Evolutionary conservation across 2,888 invertebrate genomes (phyloP).

Genomic region (Ophion obscuratus): DNA sequence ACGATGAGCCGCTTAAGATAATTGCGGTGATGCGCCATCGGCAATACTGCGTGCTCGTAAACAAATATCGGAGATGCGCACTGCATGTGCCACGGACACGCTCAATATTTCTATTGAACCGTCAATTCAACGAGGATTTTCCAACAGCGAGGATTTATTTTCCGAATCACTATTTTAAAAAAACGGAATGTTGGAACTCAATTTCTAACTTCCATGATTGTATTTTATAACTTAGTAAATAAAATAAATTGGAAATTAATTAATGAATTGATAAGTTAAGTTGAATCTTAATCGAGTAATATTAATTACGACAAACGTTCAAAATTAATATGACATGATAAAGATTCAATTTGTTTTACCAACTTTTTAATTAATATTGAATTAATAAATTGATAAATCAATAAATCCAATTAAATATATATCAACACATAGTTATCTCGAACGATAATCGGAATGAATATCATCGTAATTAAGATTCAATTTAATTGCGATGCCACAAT

Average conservation of each 20-base stretch:
- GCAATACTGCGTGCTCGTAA: slow-evolving; percentile 38
- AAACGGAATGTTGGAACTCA: neutral
- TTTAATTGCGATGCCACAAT: no score
- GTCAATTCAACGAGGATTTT: neutral
- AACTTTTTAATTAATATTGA: no score
- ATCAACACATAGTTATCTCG: no score
- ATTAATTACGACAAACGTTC: neutral
- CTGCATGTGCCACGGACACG: neutral
- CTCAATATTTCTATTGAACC: slow-evolving; percentile 19
- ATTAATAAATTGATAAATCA: no score
- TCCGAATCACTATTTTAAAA: neutral
- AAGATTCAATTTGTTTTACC: no score
- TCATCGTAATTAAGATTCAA: no score
- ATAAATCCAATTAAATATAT: no score
- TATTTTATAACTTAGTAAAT: neutral
- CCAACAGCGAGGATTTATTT: neutral
- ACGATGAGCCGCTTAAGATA: slow-evolving; percentile 32
- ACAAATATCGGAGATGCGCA: slow-evolving; percentile 17
- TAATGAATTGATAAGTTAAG: neutral
- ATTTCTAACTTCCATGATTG: neutral
- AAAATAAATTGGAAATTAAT: neutral
- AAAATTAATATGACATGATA: no score
- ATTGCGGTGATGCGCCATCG: slow-evolving; percentile 57
- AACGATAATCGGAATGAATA: no score
- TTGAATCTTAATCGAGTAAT: neutral